Evolutionary conservation across 2,113 vertebrate species (phyloP).

Genomic region (Deroptyus accipitrinus): DNA sequence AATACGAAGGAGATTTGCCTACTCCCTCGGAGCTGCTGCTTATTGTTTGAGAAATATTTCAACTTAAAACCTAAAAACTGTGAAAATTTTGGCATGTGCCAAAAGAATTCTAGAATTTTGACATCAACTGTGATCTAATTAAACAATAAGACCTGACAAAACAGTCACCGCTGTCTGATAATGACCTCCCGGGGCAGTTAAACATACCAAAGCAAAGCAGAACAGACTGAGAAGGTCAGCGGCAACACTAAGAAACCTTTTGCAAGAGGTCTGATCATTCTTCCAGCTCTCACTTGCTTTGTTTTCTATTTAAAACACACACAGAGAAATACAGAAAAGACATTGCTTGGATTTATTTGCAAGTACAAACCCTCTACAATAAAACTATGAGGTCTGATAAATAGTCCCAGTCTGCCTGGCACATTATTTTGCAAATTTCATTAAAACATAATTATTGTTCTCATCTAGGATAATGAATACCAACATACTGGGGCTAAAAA

Average conservation of each 20-base stretch:
- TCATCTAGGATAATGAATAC: neutral
- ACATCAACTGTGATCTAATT: constrained; percentile 81
- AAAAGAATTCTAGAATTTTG: constrained; percentile 76
- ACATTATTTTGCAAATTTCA: neutral
- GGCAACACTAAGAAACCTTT: constrained; percentile 44
- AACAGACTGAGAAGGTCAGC: constrained; percentile 75
- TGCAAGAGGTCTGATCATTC: constrained; percentile 9
- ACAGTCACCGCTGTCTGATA: constrained; percentile 74
- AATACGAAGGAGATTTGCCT: constrained; percentile 73
- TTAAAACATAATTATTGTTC: neutral
- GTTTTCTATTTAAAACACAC: neutral
- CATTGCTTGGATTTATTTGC: neutral
- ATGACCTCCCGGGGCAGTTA: constrained; percentile 76
- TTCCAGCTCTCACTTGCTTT: constrained; percentile 1
- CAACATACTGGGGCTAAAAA: neutral
- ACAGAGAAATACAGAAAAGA: neutral
- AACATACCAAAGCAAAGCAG: constrained; percentile 69
- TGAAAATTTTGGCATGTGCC: constrained; percentile 79
- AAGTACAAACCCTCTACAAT: neutral
- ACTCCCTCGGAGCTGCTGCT: constrained; percentile 63
- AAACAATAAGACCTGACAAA: constrained; percentile 82
- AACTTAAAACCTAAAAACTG: constrained; percentile 72
- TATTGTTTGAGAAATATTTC: constrained; percentile 73
- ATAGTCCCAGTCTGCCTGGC: neutral
- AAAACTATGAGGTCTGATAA: neutral